These are phyloP conservation scores for Callaeas wilsoni DNA, from an alignment of 2,113 vertebrate species.

Conservation along the genomic window DNA sequence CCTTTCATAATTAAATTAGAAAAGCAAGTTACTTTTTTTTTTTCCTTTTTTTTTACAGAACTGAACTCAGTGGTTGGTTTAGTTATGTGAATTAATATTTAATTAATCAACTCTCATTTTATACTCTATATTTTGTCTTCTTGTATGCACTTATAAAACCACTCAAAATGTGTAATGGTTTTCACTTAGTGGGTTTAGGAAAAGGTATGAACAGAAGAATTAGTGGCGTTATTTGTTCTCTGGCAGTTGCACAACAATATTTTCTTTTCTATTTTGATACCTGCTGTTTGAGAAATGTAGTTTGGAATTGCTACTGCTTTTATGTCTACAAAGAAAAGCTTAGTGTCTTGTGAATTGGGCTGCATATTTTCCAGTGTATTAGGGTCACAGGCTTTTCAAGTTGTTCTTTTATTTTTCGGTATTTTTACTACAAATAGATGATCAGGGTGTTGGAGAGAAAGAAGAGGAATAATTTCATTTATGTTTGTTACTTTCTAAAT, in stretches of 20 bases:
- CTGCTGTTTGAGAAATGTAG: conserved; percentile 2
- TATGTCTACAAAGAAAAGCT: not conserved
- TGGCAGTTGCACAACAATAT: not conserved
- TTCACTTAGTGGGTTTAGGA: not conserved
- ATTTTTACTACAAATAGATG: not conserved
- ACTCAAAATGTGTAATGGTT: not conserved
- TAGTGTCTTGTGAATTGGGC: not conserved
- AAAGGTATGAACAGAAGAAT: not conserved
- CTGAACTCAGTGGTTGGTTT: not conserved
- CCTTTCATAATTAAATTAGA: not conserved
- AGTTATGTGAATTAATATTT: not conserved
- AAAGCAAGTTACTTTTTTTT: not conserved
- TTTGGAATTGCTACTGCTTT: not conserved
- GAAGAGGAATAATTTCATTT: not conserved
- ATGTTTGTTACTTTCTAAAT: not conserved
- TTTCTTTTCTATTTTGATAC: not conserved
- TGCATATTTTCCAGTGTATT: not conserved
- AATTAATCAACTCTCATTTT: not conserved
- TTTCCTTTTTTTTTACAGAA: not conserved
- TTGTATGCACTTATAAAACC: not conserved
- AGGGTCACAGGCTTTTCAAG: not conserved
- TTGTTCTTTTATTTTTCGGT: not conserved
- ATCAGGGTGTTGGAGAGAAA: not conserved
- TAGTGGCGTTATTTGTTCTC: not conserved
- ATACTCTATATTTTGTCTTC: not conserved